Base-by-base conservation (phyloP, 2,113 vertebrate genomes). In the Centropristis striata region DNA sequence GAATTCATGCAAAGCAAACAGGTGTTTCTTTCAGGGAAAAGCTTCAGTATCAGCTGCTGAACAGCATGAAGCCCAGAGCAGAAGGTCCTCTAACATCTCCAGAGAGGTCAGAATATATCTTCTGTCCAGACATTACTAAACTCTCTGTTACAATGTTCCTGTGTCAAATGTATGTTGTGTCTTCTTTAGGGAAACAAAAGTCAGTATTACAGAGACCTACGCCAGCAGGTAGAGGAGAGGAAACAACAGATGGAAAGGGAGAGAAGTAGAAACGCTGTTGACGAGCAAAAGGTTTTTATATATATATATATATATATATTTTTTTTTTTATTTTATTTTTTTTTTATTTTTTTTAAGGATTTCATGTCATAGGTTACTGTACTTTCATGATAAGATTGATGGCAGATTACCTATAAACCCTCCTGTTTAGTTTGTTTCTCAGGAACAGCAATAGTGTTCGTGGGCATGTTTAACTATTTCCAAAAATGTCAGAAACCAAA, bases 171-270 rank as follows among this genome's bases (percentile, higher is more conserved):
- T 50, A 8, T 39, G 13, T 9, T 20, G 7, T 32, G 23, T 20
- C 3, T 36, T 46, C 12, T 61, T 21, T 57, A 75, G 60, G 27
- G 9, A 1, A 1, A 3, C 11, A 76, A 50, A 36, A 50, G 9
- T 3, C 21, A 25, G 14, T 55, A 78, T 20, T 37, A 58, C 57
- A 11, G 8, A 60, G 71, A 82, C 1, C 57, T 85, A 42, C 39
- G 13, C 21, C 59, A 42, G 66, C 65, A 86, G 54, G 14, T 67
- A 7, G 37, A 81, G 18, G 54, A 72, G n/a, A 71, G n/a, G 36
- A 76, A 49, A 49, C 36, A 36, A 46, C 32, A 53, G 47, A 21
- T 4, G 7, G 36, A 63, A 37, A 54, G 7, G 25, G 32, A 72
- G 28, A 80, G 8, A 63, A 61, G 11, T 1, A 42, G 44, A 65